These are phyloP conservation scores for Aphodius granarius DNA, from an alignment of 2,888 invertebrate species.

Conservation along the genomic window DNA sequence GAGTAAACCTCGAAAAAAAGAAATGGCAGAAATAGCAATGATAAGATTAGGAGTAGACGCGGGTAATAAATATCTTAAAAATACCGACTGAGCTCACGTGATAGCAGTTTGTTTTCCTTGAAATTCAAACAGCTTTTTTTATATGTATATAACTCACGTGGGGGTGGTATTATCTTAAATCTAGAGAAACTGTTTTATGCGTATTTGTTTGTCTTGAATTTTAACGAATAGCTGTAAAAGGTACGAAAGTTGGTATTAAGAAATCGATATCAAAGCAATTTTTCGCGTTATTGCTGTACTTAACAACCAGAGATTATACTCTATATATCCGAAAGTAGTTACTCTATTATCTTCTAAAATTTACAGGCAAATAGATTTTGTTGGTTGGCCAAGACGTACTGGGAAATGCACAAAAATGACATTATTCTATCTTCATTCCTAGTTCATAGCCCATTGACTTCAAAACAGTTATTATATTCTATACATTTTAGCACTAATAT, in stretches of 20 bases:
- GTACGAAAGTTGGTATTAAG: neutral
- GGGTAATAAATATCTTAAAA: neutral
- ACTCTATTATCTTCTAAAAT: too few species aligned
- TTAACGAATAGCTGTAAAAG: neutral
- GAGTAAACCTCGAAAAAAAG: neutral
- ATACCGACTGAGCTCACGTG: neutral
- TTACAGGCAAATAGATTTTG: too few species aligned
- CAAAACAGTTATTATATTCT: too few species aligned
- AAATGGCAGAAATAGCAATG: neutral
- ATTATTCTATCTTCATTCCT: too few species aligned
- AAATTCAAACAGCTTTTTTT: neutral
- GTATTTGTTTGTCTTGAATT: neutral
- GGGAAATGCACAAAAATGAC: too few species aligned
- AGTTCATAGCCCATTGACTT: too few species aligned
- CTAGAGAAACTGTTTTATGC: neutral
- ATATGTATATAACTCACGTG: neutral
- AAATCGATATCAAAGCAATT: neutral
- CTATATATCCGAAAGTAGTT: too few species aligned
- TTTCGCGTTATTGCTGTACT: neutral
- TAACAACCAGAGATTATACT: too few species aligned
- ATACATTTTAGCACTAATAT: too few species aligned
- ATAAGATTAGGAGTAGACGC: neutral
- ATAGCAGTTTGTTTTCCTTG: neutral
- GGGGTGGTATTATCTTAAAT: neutral
- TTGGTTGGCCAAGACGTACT: too few species aligned